These are phyloP conservation scores for Notospermus geniculatus DNA, from an alignment of 1,140 invertebrate genomes.

Conservation along the genomic window DNA sequence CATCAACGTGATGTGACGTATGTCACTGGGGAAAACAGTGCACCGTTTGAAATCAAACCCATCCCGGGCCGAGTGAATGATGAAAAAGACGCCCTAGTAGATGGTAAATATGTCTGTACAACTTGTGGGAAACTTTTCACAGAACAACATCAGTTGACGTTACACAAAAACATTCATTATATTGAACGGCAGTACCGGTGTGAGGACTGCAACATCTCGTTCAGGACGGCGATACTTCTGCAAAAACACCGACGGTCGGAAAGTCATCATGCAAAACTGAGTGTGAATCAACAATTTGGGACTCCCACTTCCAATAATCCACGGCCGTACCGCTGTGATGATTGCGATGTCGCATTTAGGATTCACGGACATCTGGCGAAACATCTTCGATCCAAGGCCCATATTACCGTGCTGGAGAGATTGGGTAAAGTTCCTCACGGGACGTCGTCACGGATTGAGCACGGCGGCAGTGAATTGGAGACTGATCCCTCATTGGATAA, in stretches of 20 bases:
- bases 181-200: slow-evolving; percentile 83
- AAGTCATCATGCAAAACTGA: slow-evolving; percentile 86
- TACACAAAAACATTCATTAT: slow-evolving; percentile 95
- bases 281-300: slow-evolving; percentile 2
- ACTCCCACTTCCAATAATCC: slow-evolving; percentile 76
- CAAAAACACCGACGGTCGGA: slow-evolving; percentile 69
- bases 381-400: slow-evolving; percentile 93
- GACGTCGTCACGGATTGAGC: slow-evolving; percentile 92
- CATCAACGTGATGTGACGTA: slow-evolving; percentile 1
- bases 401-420: slow-evolving; percentile 93
- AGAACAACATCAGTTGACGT: slow-evolving; percentile 81
- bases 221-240: slow-evolving; percentile 18
- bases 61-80: slow-evolving; percentile 17
- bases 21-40: slow-evolving; percentile 9
- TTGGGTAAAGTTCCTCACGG: slow-evolving; percentile 90
- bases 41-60: slow-evolving; percentile 19
- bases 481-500: neutral
- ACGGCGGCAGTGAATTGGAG: slow-evolving; percentile 39
- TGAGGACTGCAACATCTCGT: slow-evolving; percentile 25
- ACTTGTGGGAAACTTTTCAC: slow-evolving; percentile 90
- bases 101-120: slow-evolving; percentile 78
- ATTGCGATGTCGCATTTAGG: slow-evolving; percentile 93
- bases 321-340: slow-evolving; percentile 88
- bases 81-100: slow-evolving; percentile 38
- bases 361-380: slow-evolving; percentile 95